Percentiles rank a stretch among this genome's conserved stretches.
These are phyloP conservation scores for Polydesmus complanatus DNA, from an alignment of 2,888 invertebrate genomes.

Conservation along the genomic window DNA sequence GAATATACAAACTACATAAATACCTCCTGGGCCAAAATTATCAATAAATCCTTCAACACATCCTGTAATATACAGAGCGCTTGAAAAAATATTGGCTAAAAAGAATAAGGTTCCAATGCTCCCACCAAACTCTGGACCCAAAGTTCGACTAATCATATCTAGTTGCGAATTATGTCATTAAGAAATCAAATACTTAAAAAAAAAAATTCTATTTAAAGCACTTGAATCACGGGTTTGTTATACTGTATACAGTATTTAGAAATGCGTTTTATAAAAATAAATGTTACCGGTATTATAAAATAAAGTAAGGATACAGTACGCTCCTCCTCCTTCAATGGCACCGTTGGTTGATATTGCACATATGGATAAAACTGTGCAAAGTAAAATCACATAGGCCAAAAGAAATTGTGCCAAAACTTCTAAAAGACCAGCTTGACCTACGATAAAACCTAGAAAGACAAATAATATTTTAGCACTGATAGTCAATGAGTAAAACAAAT, in stretches of 20 bases:
- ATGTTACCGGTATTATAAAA: no score
- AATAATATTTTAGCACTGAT: slow-evolving; percentile 9
- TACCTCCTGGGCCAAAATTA: slow-evolving; percentile 41
- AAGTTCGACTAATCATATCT: slow-evolving; percentile 98
- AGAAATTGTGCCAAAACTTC: slow-evolving; percentile 72
- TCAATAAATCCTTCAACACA: slow-evolving; percentile 79
- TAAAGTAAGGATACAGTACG: slow-evolving; percentile 73
- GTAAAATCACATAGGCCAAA: slow-evolving; percentile 86
- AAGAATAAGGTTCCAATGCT: slow-evolving; percentile 96
- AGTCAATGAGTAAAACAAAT: not conserved
- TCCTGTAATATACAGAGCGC: slow-evolving; percentile 87
- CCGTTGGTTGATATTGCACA: slow-evolving; percentile 99
- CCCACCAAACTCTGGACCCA: slow-evolving; percentile 98
- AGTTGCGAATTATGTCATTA: slow-evolving; percentile 13
- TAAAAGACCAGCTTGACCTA: slow-evolving; percentile 88
- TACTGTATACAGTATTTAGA: no score
- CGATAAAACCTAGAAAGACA: slow-evolving; percentile 67
- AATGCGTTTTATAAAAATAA: not conserved
- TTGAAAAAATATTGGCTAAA: slow-evolving; percentile 92
- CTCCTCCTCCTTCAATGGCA: slow-evolving; percentile 96
- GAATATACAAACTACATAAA: slow-evolving; percentile 12
- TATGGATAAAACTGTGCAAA: slow-evolving; percentile 90
- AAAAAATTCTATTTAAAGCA: no score
- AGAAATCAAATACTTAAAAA: not conserved
- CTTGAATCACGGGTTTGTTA: slow-evolving; percentile 1